Evolutionary conservation across 2,888 invertebrate genomes (phyloP).

Genomic region (Dione vanillae): DNA sequence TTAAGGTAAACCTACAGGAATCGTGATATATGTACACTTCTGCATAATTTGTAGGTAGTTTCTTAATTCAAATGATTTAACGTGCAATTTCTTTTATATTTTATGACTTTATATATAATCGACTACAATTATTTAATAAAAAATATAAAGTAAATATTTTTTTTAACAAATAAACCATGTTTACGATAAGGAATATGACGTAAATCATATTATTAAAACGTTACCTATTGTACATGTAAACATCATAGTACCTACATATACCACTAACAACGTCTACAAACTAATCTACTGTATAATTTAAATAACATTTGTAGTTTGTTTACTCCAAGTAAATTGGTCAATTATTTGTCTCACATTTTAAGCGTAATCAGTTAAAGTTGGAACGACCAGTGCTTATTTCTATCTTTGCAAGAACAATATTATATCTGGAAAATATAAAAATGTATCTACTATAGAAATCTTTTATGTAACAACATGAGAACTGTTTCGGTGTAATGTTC

Average conservation of each 20-base stretch:
- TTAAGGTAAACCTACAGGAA: too few species aligned
- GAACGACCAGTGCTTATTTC: not conserved
- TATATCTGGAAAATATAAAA: not conserved
- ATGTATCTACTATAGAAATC: not conserved
- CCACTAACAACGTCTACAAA: not conserved
- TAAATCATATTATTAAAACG: too few species aligned
- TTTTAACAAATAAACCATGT: too few species aligned
- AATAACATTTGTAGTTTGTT: conserved; percentile 7
- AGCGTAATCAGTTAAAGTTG: conserved; percentile 10
- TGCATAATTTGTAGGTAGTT: too few species aligned
- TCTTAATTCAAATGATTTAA: too few species aligned
- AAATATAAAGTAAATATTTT: too few species aligned
- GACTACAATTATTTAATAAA: too few species aligned
- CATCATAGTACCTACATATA: not conserved
- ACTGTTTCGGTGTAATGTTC: too few species aligned
- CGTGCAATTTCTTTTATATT: too few species aligned
- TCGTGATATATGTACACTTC: not conserved
- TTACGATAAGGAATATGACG: too few species aligned
- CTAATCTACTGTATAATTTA: conserved; percentile 10
- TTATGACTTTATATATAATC: too few species aligned
- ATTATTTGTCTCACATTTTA: conserved; percentile 22
- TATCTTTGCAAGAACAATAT: conserved; percentile 14
- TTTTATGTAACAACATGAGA: not conserved
- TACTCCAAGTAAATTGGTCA: conserved; percentile 20
- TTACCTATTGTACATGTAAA: too few species aligned